Conservation (phyloP, 2,888 invertebrate species). For the Hyppa rectilinea region DNA sequence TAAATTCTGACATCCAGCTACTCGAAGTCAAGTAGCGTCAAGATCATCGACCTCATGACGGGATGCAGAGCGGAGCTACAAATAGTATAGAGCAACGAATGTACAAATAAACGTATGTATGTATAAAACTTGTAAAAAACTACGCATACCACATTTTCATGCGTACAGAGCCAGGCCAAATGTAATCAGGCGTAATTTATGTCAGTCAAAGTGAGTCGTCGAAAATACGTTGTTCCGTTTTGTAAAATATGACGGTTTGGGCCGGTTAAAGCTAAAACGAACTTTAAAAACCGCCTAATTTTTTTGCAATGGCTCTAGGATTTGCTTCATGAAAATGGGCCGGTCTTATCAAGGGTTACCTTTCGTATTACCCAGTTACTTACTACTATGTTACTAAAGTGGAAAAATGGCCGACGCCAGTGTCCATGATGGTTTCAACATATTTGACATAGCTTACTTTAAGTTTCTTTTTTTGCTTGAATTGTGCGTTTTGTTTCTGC, state of each 20-base stretch:
- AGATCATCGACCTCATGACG: slow-evolving; percentile 41
- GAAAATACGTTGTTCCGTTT: neutral
- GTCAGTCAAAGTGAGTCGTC: neutral
- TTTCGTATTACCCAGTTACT: too few species aligned
- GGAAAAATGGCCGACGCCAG: too few species aligned
- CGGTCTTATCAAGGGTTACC: too few species aligned
- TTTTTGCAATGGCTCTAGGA: too few species aligned
- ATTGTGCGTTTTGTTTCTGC: too few species aligned
- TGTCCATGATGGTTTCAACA: too few species aligned
- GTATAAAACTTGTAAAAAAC: slow-evolving; percentile 31
- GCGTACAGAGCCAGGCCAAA: neutral
- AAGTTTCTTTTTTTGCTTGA: too few species aligned
- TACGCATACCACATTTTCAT: neutral
- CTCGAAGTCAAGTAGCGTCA: slow-evolving; percentile 24
- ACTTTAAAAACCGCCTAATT: too few species aligned
- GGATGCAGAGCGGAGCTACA: slow-evolving; percentile 19
- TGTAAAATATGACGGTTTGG: neutral
- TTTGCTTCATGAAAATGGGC: too few species aligned
- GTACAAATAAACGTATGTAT: slow-evolving; percentile 14
- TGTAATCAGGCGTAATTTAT: slow-evolving; percentile 13
- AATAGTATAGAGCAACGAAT: slow-evolving; percentile 30
- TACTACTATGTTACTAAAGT: too few species aligned
- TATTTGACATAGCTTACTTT: too few species aligned
- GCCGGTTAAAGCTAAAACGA: too few species aligned
- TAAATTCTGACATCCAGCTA: slow-evolving; percentile 1